These are phyloP conservation scores for Scophthalmus maximus DNA, from an alignment of 2,113 vertebrate genomes.

Conservation along the genomic window DNA sequence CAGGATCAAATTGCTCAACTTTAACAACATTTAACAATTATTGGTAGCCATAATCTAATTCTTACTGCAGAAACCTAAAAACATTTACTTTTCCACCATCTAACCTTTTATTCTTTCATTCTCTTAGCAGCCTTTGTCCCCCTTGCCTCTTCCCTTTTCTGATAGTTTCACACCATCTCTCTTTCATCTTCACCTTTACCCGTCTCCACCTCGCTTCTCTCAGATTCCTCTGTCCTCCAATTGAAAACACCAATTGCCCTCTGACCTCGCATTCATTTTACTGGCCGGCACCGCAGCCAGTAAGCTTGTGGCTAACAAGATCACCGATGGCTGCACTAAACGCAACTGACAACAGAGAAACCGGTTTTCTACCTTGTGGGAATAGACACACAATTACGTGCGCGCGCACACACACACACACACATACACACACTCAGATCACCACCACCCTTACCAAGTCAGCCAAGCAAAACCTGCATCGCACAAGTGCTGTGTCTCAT, in stretches of 20 bases:
- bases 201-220: neutral
- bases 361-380: constrained; percentile 45
- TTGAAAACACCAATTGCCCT: constrained; percentile 52
- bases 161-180: neutral
- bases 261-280: constrained; percentile 57
- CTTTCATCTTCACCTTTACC: neutral
- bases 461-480: constrained; percentile 35
- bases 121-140: neutral
- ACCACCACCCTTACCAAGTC: neutral
- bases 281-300: constrained; percentile 30
- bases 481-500: constrained; percentile 37
- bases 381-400: constrained; percentile 6
- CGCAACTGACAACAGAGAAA: constrained; percentile 66
- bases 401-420: neutral
- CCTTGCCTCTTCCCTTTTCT: neutral
- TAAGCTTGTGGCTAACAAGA: constrained; percentile 59
- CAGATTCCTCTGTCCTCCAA: constrained; percentile 19
- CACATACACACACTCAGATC: neutral
- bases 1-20: too few species aligned
- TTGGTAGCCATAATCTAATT: too few species aligned
- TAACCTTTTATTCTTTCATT: neutral
- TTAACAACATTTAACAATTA: too few species aligned
- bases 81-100: too few species aligned
- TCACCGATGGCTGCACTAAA: constrained; percentile 59
- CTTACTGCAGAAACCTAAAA: too few species aligned